phyloP scores from a whole-genome alignment of 2,113 vertebrate genomes.

The Irena cyanogastra region DNA sequence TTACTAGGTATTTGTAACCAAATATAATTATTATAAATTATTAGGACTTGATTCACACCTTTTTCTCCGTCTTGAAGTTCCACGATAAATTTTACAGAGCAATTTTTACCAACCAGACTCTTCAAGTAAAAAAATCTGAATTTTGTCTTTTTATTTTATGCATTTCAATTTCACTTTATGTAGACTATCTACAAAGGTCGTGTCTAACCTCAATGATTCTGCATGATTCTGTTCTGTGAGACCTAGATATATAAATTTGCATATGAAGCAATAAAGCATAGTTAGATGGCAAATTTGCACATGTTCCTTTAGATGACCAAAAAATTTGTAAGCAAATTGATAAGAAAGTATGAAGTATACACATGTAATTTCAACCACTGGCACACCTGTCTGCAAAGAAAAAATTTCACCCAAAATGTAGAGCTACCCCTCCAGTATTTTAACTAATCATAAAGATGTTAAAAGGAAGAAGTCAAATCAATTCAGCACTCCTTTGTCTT shows the following conservation, averaged over 20 bases:
- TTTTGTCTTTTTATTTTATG: neutral
- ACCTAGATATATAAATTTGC: neutral
- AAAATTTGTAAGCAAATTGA: neutral
- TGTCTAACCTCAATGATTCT: neutral
- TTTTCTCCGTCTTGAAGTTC: neutral
- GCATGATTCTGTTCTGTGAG: neutral
- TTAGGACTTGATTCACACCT: neutral
- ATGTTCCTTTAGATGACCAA: neutral
- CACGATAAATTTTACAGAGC: neutral
- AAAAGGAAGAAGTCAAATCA: neutral
- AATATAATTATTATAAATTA: neutral
- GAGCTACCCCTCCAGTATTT: neutral
- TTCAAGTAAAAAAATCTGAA: neutral
- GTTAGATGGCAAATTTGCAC: neutral
- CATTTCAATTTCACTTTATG: neutral
- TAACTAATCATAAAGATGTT: neutral
- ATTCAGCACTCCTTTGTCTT: neutral
- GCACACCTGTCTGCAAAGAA: neutral
- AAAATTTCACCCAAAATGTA: neutral
- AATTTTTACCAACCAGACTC: neutral
- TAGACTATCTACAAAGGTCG: neutral
- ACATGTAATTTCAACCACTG: neutral
- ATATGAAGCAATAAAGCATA: neutral
- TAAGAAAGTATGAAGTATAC: neutral
- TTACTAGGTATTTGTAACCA: neutral